Conservation (phyloP, 2,113 vertebrate genomes). For the Mesoclemmys tuberculata region DNA sequence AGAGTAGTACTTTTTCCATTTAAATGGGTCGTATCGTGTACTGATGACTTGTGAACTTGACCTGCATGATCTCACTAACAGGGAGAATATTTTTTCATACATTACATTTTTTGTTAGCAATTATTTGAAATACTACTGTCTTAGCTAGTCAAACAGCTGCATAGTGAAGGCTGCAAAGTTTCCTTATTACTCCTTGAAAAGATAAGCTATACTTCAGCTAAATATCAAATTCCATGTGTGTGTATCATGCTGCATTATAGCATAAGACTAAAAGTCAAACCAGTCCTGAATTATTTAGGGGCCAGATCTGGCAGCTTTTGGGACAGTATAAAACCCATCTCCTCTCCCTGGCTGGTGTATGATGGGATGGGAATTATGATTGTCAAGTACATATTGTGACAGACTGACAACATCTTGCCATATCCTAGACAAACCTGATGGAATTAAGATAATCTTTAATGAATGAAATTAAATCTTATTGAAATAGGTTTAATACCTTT, state of each 20-base stretch:
- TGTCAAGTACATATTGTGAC: not conserved
- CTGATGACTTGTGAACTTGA: not conserved
- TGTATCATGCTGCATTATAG: not conserved
- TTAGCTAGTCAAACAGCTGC: not conserved
- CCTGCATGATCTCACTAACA: not conserved
- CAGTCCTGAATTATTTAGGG: not conserved
- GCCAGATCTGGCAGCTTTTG: not conserved
- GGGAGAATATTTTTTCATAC: not conserved
- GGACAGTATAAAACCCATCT: not conserved
- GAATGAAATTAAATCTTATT: no score
- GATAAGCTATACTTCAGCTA: not conserved
- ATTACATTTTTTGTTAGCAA: not conserved
- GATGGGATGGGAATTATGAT: not conserved
- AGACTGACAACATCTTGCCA: not conserved
- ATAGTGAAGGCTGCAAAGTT: not conserved
- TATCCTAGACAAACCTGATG: not conserved
- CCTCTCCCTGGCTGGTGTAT: not conserved
- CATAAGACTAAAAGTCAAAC: not conserved
- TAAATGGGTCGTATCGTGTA: not conserved
- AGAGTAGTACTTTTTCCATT: rapidly evolving
- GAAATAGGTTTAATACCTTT: no score
- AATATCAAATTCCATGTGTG: not conserved
- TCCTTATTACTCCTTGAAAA: not conserved
- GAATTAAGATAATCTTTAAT: not conserved
- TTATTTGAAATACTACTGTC: not conserved